Conservation (phyloP, 2,888 invertebrate genomes). For the Steinernema hermaphroditum region DNA sequence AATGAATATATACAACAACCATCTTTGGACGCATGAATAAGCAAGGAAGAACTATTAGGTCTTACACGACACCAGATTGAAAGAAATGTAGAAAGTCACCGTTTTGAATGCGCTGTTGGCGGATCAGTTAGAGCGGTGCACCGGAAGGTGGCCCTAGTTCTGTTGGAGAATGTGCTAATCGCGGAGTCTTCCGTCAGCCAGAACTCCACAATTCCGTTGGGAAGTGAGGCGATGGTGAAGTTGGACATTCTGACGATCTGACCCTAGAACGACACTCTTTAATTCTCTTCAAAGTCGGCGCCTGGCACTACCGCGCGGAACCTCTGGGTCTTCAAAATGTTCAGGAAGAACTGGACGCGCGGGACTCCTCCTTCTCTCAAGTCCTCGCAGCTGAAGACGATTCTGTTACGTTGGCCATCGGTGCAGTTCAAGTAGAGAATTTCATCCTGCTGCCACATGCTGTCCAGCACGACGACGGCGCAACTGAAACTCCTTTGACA, state of each 20-base stretch:
- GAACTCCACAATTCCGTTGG: background rate
- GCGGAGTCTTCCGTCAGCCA: background rate
- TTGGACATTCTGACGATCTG: background rate
- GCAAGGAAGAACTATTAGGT: too few species aligned
- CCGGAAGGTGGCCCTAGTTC: background rate
- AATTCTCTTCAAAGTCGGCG: background rate
- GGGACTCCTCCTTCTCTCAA: background rate
- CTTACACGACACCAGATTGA: too few species aligned
- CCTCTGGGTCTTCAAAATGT: background rate
- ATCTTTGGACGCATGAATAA: too few species aligned
- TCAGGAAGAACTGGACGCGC: background rate
- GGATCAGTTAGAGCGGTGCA: too few species aligned
- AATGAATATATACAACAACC: too few species aligned
- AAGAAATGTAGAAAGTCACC: too few species aligned
- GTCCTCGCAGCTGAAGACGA: background rate
- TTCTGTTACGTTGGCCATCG: background rate
- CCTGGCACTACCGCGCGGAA: background rate
- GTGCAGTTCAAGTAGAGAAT: background rate
- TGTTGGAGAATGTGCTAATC: background rate
- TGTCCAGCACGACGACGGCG: background rate
- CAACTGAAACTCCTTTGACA: background rate
- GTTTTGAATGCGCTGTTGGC: too few species aligned
- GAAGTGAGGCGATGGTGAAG: background rate
- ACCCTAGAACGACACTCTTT: background rate
- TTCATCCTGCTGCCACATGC: background rate